Percentiles rank a stretch among this genome's conserved stretches.
phyloP scores from a whole-genome alignment of 2,888 invertebrate genomes.

The Agapetus fuscipes region DNA sequence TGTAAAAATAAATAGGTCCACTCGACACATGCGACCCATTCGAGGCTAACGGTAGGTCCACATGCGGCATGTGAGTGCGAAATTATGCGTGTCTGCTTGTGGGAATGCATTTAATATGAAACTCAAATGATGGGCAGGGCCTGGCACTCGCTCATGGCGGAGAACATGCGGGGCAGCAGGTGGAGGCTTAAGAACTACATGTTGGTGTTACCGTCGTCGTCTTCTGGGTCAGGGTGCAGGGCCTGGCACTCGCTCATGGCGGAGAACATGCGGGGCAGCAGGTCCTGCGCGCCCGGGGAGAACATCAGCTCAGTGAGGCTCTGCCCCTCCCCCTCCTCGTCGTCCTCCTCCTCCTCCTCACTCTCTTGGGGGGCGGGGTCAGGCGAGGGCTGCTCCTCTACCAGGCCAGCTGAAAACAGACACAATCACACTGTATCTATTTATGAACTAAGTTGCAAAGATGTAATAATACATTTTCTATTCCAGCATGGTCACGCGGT shows the following conservation, averaged over 20 bases:
- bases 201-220: too few species aligned
- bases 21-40: too few species aligned
- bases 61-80: too few species aligned
- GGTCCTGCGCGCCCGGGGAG: constrained; percentile 52
- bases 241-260: constrained; percentile 67
- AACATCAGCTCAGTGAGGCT: constrained; percentile 60
- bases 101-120: too few species aligned
- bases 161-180: constrained; percentile 58
- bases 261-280: constrained; percentile 57
- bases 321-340: constrained; percentile 41
- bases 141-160: constrained; percentile 65
- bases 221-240: constrained; percentile 64
- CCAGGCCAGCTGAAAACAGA: constrained; percentile 24
- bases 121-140: too few species aligned
- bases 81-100: too few species aligned
- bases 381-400: background rate
- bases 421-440: background rate
- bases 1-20: too few species aligned
- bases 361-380: constrained; percentile 28
- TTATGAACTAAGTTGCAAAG: too few species aligned
- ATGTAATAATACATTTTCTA: too few species aligned
- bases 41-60: too few species aligned
- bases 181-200: too few species aligned
- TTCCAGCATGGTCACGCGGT: background rate
- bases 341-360: constrained; percentile 37